Conservation (phyloP, 2,888 invertebrate genomes). For the Caradrina kadenii region DNA sequence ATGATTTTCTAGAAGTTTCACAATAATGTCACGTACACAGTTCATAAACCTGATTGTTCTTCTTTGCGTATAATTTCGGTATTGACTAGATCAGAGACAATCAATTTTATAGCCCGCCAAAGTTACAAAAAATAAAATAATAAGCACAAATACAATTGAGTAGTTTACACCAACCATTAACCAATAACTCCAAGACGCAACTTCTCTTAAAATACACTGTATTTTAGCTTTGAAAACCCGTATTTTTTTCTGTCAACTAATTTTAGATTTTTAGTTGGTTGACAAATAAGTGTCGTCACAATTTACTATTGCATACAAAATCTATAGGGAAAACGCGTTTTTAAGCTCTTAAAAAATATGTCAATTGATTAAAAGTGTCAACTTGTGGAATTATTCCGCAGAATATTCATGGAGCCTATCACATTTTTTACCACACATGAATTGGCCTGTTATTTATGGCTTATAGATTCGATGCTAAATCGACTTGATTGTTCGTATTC, state of each 20-base stretch:
- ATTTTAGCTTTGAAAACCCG: no score
- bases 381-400: conserved; percentile 91
- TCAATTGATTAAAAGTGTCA: no score
- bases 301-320: no score
- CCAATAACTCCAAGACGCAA: no score
- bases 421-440: conserved; percentile 90
- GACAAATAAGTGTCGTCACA: no score
- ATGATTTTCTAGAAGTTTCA: conserved; percentile 48
- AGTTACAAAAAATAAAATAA: conserved; percentile 78
- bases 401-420: conserved; percentile 91
- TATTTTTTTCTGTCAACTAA: no score
- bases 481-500: conserved; percentile 88
- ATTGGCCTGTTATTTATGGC: conserved; percentile 90
- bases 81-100: conserved; percentile 22
- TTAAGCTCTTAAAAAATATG: no score
- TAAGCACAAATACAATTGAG: conserved; percentile 61
- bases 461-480: conserved; percentile 91
- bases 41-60: conserved; percentile 24
- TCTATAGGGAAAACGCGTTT: no score
- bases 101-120: conserved; percentile 86
- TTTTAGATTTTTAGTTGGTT: no score
- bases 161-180: no score
- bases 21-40: conserved; percentile 13
- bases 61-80: conserved; percentile 12
- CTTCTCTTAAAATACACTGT: no score